A percentile compares a stretch with the other conserved stretches of the same genome.
Evolutionary conservation across 2,113 vertebrate genomes (phyloP).

Genomic region (Elephantulus edwardii): DNA sequence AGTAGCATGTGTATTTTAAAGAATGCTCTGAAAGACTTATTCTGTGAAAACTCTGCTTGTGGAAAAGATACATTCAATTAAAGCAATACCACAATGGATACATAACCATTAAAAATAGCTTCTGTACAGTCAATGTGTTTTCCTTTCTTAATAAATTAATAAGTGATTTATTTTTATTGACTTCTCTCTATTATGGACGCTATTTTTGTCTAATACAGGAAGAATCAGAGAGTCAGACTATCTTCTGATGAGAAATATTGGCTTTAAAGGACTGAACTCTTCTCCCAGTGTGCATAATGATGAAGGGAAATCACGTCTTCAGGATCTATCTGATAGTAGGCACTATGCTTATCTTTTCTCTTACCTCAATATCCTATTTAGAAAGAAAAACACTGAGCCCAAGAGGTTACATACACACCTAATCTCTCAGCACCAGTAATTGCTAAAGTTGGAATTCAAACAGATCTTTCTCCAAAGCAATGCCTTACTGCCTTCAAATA

Average conservation of each 20-base stretch:
- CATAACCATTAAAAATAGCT: neutral
- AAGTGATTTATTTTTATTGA: neutral
- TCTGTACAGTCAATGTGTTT: neutral
- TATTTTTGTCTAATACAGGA: neutral
- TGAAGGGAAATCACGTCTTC: neutral
- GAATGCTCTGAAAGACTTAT: neutral
- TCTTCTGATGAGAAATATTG: neutral
- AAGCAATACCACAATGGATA: neutral
- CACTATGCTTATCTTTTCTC: neutral
- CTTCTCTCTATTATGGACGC: neutral
- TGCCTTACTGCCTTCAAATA: neutral
- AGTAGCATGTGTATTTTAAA: neutral
- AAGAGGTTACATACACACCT: neutral
- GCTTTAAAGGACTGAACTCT: neutral
- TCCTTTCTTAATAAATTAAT: neutral
- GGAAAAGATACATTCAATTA: neutral
- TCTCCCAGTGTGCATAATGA: neutral
- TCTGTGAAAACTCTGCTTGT: constrained; percentile 16
- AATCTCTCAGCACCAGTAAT: neutral
- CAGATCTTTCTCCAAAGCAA: neutral
- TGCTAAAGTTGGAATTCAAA: neutral
- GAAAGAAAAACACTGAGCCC: neutral
- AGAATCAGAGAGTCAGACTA: neutral
- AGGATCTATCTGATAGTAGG: neutral
- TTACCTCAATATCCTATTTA: neutral